These are phyloP conservation scores for Scolopax rusticola DNA, from an alignment of 2,797 vertebrate species.

Conservation along the genomic window DNA sequence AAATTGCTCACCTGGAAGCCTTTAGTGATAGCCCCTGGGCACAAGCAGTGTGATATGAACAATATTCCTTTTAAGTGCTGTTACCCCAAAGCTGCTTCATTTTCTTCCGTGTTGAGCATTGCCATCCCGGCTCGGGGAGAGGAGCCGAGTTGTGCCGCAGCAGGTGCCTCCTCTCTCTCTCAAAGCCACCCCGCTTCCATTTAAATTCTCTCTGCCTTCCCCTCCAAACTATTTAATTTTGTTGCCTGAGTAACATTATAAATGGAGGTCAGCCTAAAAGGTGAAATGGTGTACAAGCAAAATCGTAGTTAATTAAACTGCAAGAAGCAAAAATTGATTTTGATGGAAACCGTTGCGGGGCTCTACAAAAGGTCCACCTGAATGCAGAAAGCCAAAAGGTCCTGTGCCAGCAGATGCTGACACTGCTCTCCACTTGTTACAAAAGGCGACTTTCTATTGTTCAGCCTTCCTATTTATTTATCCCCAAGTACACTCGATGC, in stretches of 20 bases:
- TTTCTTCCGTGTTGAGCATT: background rate
- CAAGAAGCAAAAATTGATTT: constrained; percentile 59
- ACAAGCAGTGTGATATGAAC: background rate
- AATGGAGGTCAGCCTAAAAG: constrained; percentile 64
- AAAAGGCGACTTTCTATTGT: constrained; percentile 3
- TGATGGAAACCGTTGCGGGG: background rate
- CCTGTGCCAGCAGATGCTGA: constrained; percentile 39
- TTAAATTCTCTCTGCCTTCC: constrained; percentile 8
- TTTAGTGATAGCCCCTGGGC: background rate
- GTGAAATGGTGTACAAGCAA: constrained; percentile 51
- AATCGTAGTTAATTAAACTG: constrained; percentile 68
- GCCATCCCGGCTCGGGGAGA: background rate
- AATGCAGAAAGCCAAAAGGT: constrained; percentile 1
- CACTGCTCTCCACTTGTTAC: background rate
- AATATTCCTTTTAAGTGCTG: background rate
- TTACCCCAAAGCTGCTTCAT: background rate
- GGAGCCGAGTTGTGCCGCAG: background rate
- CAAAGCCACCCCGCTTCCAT: background rate
- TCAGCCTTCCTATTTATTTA: constrained; percentile 38
- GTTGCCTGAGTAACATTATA: constrained; percentile 35
- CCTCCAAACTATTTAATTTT: constrained; percentile 23
- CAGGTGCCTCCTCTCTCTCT: background rate
- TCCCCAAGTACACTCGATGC: background rate
- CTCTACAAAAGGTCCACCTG: constrained; percentile 3
- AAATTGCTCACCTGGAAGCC: constrained; percentile 8